These are phyloP conservation scores for Cactoblastis cactorum DNA, from an alignment of 2,888 invertebrate genomes.

Conservation along the genomic window DNA sequence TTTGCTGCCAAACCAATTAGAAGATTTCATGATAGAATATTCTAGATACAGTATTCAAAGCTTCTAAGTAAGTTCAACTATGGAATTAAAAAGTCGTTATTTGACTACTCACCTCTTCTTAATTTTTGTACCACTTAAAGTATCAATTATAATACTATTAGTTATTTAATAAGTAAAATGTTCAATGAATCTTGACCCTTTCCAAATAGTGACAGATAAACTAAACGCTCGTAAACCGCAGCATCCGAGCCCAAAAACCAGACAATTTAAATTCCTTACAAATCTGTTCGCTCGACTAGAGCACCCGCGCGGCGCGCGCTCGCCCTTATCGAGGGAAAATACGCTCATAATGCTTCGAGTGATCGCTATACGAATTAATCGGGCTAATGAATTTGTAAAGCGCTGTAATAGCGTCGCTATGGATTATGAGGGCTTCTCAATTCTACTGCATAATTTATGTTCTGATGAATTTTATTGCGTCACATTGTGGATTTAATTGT, in stretches of 20 bases:
- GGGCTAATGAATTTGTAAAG: slow-evolving; percentile 31
- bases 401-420: slow-evolving; percentile 21
- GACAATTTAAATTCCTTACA: slow-evolving; percentile 7
- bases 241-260: slow-evolving; percentile 1
- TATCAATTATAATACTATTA: background rate
- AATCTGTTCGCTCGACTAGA: slow-evolving; percentile 1
- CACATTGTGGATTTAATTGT: too few relatives aligned
- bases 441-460: slow-evolving; percentile 9
- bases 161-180: background rate
- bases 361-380: slow-evolving; percentile 29
- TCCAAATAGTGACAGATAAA: background rate
- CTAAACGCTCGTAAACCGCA: background rate
- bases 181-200: background rate
- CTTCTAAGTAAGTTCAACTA: too few relatives aligned
- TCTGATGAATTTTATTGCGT: background rate
- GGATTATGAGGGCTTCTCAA: slow-evolving; percentile 13
- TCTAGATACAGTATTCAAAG: too few relatives aligned
- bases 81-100: too few relatives aligned
- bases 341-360: slow-evolving; percentile 26
- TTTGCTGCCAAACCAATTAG: too few relatives aligned
- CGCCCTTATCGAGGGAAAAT: slow-evolving; percentile 19
- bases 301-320: background rate
- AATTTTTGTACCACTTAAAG: too few relatives aligned
- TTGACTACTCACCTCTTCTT: too few relatives aligned
- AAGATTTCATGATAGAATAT: too few relatives aligned